Evolutionary conservation across 2,113 vertebrate species (phyloP), one percentile per base, ranked within the genome.

Genomic region (rabbit (Oryctolagus cuniculus)): DNA sequence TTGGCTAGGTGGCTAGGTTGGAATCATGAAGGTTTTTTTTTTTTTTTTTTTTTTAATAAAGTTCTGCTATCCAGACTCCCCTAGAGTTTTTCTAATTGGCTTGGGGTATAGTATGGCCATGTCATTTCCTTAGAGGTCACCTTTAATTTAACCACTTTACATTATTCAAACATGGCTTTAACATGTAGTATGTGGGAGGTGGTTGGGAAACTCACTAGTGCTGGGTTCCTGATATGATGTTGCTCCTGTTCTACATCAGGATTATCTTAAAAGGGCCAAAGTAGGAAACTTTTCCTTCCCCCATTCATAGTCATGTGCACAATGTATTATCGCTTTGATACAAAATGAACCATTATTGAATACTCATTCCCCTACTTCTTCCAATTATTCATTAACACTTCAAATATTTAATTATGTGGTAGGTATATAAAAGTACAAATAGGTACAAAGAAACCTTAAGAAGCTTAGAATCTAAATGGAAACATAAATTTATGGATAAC

Each of bases 251-350:
- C 21, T 89, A 51, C 16, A 5, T 55, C 22, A 90, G 6, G 31
- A 87, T 85, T 94, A 73, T 89, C 34, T 51, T 87, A 51, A 85
- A 63, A 87, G 29, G 77, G 21, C 7, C 75, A 89, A 51, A 15
- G 17, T 51, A 94, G 24, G 13, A 9, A 81, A 11, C 4, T 29
- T 13, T 84, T 77, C 34, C 31, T 91, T 89, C 83, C 5, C 29
- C 12, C 25, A 53, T 44, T 24, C 13, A 83, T 66, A 9, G 22
- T 21, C 44, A 75, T 64, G 63, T 77, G 44, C 24, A 79, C 89
- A 70, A 89, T 84, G 9, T 63, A 6, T 51, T 83, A 84, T 83
- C 21, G 70, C 44, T 82, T 75, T 75, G 24, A 86, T 79, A 89
- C 25, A 55, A 49, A 95, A 67, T 25, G 53, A 94, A 72, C 1